Evolutionary conservation across 2,888 invertebrate species (phyloP).

Genomic region (Julus scanicus): DNA sequence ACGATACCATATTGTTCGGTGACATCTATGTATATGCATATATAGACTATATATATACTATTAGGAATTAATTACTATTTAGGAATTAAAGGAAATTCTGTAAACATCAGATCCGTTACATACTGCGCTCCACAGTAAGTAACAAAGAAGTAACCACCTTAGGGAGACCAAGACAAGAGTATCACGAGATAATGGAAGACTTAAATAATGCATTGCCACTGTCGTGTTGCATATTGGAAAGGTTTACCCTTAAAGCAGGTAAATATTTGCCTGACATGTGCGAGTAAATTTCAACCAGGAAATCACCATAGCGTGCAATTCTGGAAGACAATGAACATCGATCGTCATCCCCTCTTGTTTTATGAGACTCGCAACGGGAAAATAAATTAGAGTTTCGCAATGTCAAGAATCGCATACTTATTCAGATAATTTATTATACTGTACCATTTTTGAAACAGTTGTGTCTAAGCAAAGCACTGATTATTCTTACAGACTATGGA

Average conservation of each 20-base stretch:
- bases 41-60: too few relatives aligned
- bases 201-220: background rate
- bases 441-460: background rate
- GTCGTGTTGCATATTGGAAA: background rate
- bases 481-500: background rate
- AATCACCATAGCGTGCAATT: background rate
- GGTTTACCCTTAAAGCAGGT: background rate
- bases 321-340: slow-evolving; percentile 3
- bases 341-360: background rate
- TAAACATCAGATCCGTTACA: background rate
- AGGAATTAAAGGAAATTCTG: background rate
- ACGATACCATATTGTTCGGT: background rate
- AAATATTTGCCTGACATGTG: slow-evolving; percentile 20
- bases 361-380: background rate
- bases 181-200: background rate
- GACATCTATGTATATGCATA: background rate
- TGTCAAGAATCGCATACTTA: background rate
- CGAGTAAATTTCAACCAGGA: background rate
- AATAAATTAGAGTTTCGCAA: background rate
- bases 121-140: background rate
- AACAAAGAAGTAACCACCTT: slow-evolving; percentile 8
- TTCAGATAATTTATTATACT: background rate
- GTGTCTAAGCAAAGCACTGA: background rate
- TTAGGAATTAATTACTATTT: too few relatives aligned
- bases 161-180: background rate